Base-by-base conservation (phyloP, 2,888 invertebrate species). In the Sarcophaga subvicina region DNA sequence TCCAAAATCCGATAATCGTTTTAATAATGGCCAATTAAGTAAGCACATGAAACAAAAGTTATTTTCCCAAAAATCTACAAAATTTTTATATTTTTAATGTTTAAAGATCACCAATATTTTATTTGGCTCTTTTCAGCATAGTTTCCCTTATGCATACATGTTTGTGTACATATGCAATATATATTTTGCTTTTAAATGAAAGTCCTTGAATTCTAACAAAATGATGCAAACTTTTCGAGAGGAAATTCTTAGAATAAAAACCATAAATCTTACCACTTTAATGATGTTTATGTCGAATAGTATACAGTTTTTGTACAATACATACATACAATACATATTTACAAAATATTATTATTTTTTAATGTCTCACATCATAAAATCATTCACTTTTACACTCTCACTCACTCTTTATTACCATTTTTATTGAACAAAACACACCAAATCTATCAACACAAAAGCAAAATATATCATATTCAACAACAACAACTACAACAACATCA, bases 201-300 rank as follows among this genome's bases (percentile, higher is more conserved):
- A 37, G 8, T 37, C 37, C 37, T 37, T 37, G 37, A 37, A 37
- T 37, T 10, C 2, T 8, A 37, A 2, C 8, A 37, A 37, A 37
- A 37, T 37, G 10, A 37, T 10, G 10, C 8, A 37, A 10, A 37
- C 8, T 37, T 8, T 10, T 37, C 2, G 37, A 37, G 37, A 37
- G 37, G 2, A 37, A 8, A 37, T 37, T 37, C 8, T 37, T 37
- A 37, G 8, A 75, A 49, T 25, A 25, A 47, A 49, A 49, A 49
- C 49, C 75, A 75, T 75, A 75, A 75, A 75, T 75, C 75, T 64
- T 75, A 75, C 4, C 64, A 49, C 63, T 64, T 64, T 75, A 75
- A 64, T 64, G 64, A 75, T 75, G 64, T 75, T 64, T n/a, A 22
- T 75, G 75, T 75, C 64, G 64, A 75, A 75, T 64, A 49, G 63